These are phyloP conservation scores for Caenorhabditis sp. DNA, from an alignment of 2,888 invertebrate genomes.

Conservation along the genomic window DNA sequence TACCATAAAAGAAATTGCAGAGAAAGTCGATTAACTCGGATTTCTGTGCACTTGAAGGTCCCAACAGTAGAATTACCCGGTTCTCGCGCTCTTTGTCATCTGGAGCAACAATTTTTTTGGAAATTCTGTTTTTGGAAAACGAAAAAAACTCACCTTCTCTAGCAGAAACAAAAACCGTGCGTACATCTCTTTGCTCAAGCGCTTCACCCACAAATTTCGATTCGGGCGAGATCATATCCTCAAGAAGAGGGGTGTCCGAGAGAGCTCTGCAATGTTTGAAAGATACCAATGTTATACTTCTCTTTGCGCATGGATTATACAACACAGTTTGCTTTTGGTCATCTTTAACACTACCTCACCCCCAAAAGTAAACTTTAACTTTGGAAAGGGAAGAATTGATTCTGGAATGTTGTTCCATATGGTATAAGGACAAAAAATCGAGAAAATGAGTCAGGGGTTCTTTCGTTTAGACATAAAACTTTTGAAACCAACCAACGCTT, in stretches of 20 bases:
- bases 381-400: constrained; percentile 9
- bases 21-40: constrained; percentile 74
- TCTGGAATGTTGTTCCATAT: no score
- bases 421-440: no score
- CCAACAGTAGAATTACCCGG: constrained; percentile 71
- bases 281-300: not conserved
- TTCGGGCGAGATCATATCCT: constrained; percentile 63
- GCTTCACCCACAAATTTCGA: constrained; percentile 75
- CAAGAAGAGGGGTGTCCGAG: constrained; percentile 61
- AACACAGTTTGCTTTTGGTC: constrained; percentile 27
- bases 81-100: constrained; percentile 67
- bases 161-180: constrained; percentile 73
- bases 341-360: no score
- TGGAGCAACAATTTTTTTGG: no score
- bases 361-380: no score
- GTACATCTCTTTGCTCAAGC: constrained; percentile 69
- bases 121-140: not conserved
- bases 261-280: constrained; percentile 47
- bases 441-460: no score
- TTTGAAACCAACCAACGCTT: no score
- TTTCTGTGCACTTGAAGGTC: constrained; percentile 71
- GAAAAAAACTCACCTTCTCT: constrained; percentile 64
- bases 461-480: no score
- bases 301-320: constrained; percentile 5
- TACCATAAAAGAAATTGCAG: constrained; percentile 76